phyloP scores from a whole-genome alignment of 2,113 vertebrate genomes.

The Ailurus styani region DNA sequence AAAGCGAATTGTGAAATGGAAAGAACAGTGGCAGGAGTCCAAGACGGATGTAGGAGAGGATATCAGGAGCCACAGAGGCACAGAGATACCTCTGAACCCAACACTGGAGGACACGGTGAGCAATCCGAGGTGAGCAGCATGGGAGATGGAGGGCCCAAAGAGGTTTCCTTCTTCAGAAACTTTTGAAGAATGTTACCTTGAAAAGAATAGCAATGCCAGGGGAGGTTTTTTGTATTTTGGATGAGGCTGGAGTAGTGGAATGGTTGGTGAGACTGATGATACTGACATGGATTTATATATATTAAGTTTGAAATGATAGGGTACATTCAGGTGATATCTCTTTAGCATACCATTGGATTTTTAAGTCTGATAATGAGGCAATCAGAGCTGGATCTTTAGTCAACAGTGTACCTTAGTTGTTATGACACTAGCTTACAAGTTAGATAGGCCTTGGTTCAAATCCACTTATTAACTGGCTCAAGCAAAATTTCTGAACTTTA shows the following conservation, averaged over 20 bases:
- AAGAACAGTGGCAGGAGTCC: background rate
- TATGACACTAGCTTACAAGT: background rate
- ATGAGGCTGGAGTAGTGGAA: background rate
- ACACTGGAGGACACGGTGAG: background rate
- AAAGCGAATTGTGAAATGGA: background rate
- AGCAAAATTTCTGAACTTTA: conserved; percentile 1
- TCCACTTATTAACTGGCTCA: background rate
- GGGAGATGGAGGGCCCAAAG: background rate
- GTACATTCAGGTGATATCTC: background rate
- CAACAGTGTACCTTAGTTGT: background rate
- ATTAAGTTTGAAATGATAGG: background rate
- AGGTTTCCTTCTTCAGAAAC: background rate
- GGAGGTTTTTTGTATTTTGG: background rate
- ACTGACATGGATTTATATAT: background rate
- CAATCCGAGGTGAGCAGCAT: background rate
- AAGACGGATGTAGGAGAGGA: background rate
- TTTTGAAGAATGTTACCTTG: background rate
- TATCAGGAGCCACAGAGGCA: background rate
- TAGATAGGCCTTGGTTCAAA: background rate
- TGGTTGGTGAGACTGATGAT: background rate
- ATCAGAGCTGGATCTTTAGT: background rate
- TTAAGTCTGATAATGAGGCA: background rate
- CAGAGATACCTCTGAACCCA: background rate
- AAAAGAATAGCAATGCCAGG: background rate
- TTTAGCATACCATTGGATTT: background rate